Conservation (phyloP, 2,113 vertebrate genomes). For the Cairina moschata region DNA sequence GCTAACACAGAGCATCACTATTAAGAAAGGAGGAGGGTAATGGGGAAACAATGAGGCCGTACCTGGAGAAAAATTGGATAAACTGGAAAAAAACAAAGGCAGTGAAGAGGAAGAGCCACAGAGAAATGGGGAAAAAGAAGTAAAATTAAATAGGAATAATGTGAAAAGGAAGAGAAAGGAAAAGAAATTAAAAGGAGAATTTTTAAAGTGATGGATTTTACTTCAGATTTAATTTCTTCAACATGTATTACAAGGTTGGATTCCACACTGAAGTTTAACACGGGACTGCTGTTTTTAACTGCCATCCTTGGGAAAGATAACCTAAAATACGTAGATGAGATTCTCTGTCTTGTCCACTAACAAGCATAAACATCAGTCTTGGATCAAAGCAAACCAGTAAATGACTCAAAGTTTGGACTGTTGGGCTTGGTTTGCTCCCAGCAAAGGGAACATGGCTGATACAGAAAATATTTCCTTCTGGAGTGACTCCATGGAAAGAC, state of each 20-base stretch:
- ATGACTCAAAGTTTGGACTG: background rate
- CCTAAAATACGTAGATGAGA: background rate
- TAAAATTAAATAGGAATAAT: background rate
- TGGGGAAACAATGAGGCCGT: background rate
- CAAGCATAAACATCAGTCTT: background rate
- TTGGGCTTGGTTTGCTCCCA: slow-evolving; percentile 21
- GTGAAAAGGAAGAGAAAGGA: background rate
- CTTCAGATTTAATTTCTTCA: background rate
- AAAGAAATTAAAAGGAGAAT: background rate
- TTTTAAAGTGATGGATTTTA: background rate
- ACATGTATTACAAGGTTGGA: background rate
- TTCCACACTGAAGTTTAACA: background rate
- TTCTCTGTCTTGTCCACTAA: background rate
- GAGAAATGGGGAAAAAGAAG: background rate
- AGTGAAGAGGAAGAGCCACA: background rate
- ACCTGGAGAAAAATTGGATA: background rate
- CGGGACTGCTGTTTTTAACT: background rate
- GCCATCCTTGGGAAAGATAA: background rate
- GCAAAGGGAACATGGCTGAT: slow-evolving; percentile 19
- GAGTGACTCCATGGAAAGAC: background rate
- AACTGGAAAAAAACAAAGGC: background rate
- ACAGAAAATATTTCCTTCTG: slow-evolving; percentile 41
- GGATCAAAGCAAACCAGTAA: background rate
- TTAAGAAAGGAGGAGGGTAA: background rate
- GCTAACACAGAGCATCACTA: background rate